phyloP scores from a whole-genome alignment of 2,113 vertebrate species.

The Passer domesticus region DNA sequence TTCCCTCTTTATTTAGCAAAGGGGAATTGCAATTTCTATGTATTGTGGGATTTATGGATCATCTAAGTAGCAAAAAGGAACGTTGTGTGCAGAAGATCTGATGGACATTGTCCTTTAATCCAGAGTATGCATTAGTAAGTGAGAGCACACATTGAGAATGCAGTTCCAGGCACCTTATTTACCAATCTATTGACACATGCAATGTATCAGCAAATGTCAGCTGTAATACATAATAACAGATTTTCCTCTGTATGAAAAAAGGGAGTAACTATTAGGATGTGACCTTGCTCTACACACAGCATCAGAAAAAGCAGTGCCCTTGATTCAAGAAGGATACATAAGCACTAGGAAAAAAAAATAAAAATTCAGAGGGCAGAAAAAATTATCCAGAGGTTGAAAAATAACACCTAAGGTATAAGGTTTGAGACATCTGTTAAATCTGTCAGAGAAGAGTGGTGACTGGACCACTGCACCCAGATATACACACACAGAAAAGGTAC shows the following conservation, averaged over 20 bases:
- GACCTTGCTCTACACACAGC: neutral
- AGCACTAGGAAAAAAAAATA: neutral
- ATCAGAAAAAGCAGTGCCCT: neutral
- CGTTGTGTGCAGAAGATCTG: neutral
- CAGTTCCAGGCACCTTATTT: neutral
- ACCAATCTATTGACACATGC: neutral
- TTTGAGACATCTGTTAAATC: neutral
- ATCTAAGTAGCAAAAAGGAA: neutral
- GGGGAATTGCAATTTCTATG: neutral
- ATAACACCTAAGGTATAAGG: neutral
- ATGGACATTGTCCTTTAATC: neutral
- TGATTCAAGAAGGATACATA: neutral
- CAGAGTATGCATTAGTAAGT: neutral
- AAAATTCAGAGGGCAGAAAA: neutral
- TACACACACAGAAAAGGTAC: neutral
- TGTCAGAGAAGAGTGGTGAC: neutral
- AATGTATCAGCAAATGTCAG: neutral
- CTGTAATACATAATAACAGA: neutral
- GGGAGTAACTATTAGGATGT: neutral
- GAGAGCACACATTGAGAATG: neutral
- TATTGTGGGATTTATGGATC: neutral
- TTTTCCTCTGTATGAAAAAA: neutral
- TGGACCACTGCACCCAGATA: neutral
- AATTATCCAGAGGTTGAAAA: neutral
- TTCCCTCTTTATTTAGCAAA: neutral